Base-by-base conservation (phyloP, 2,888 invertebrate genomes). In the Meliscaeva auricollis region DNA sequence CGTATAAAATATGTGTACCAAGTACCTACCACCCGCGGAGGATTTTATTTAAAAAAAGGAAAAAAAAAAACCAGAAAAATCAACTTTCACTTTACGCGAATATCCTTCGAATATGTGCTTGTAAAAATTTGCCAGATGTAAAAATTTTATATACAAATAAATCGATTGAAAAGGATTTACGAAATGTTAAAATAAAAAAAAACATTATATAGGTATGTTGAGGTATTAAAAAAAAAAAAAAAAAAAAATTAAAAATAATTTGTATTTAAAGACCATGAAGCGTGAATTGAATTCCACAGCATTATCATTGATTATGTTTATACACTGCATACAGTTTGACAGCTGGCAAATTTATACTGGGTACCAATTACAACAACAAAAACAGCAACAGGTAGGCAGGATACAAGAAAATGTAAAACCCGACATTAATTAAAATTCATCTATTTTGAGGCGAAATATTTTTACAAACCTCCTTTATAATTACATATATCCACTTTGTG, bases 341-440 rank as follows among this genome's bases (percentile, higher is more conserved):
- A 64, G 46, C 64, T 64, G 46, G 44, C 30, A 62, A 22, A 22
- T n/a, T n/a, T 22, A 52, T 15, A 30, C 26, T n/a, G 6, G 7
- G 20, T 20, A 41, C 17, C n/a, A 4, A 8, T 41, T 15, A n/a
- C 60, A 22, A 41, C 22, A 56, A 20, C 30, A 30, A 56, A 17
- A 46, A 38, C 3, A 52, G 26, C 62, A 64, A 74, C 50, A 66
- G 73, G 81, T 77, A 38, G 58, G 32, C 35, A 15, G n/a, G n/a
- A 17, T 46, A 46, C 13, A 44, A 44, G 7, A 20, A 58, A 35
- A 17, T 11, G 1, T n/a, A 30, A 62, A 46, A 70, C 44, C 73
- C 56, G 48, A 20, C 35, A 77, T 78, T 87, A 84, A 84, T 87
- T 87, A 84, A 84, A 83, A 82, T 78, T 73, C 64, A 81, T 76